phyloP scores from a whole-genome alignment of 2,888 invertebrate species.

The Junonia oenone region DNA sequence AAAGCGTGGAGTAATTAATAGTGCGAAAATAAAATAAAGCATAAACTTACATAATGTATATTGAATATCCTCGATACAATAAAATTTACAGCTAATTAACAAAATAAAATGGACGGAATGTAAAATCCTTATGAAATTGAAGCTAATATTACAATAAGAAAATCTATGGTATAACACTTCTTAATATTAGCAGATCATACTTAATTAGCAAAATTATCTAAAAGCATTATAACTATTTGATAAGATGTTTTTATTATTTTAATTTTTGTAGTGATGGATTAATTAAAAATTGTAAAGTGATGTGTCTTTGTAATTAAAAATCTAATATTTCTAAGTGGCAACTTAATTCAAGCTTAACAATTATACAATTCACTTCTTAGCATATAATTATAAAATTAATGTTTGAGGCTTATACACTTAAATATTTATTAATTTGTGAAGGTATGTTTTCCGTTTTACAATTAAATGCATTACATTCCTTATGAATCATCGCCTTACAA shows the following conservation, averaged over 20 bases:
- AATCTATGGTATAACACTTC: slow-evolving; percentile 19
- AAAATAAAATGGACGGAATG: slow-evolving; percentile 78
- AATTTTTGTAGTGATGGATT: slow-evolving; percentile 1
- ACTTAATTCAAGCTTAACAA: slow-evolving; percentile 13
- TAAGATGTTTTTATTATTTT: neutral
- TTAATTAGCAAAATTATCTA: neutral
- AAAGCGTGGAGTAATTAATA: slow-evolving; percentile 14
- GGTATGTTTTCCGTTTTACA: slow-evolving; percentile 12
- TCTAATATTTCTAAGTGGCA: slow-evolving; percentile 19
- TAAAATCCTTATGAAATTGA: slow-evolving; percentile 63
- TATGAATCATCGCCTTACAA: neutral
- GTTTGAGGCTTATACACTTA: slow-evolving; percentile 3
- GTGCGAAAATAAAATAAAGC: slow-evolving; percentile 53
- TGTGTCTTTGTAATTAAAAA: slow-evolving; percentile 24
- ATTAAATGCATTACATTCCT: slow-evolving; percentile 17
- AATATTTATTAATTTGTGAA: slow-evolving; percentile 8
- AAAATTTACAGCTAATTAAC: slow-evolving; percentile 72
- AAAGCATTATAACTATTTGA: neutral
- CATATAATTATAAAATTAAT: slow-evolving; percentile 5
- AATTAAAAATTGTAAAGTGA: slow-evolving; percentile 14
- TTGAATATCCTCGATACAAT: slow-evolving; percentile 61
- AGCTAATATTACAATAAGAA: slow-evolving; percentile 39
- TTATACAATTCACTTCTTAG: neutral
- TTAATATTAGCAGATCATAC: slow-evolving; percentile 4
- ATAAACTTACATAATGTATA: slow-evolving; percentile 62